Base-by-base conservation (phyloP, 1,140 invertebrate genomes). In the Zaprionus lachaisei region DNA sequence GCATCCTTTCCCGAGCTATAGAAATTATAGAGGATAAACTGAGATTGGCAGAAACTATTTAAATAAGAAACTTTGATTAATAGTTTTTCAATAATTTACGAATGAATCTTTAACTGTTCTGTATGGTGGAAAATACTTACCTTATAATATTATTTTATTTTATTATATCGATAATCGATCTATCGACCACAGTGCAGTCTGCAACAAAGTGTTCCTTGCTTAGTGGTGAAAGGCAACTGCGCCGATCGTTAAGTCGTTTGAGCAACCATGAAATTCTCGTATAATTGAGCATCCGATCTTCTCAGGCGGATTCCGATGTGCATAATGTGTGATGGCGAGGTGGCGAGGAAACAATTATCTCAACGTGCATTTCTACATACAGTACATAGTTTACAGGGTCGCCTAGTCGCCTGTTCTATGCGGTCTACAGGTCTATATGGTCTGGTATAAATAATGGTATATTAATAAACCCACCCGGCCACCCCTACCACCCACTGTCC, bases 361-460 rank as follows among this genome's bases (percentile, higher is more conserved):
- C 47, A 12, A 51, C 20, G 20, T 51, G 47, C 20, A 11, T 14
- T 51, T 24, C 12, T 51, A 24, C 47, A 51, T 51, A 51, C 20
- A 12, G 12, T 24, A 51, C 17, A 51, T 51, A 24, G 20, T 51
- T 51, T 24, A 51, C 17, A 51, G 12, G 22, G 20, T 51, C 47
- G 47, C 3, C 47, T 22, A 49, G 9, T 49, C 47, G 47, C 20
- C 20, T 24, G 9, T 2, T 47, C n/a, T 47, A 47, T 47, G 41
- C 7, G 6, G 20, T 14, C 17, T 12, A 49, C 11, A 49, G 41
- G 41, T 44, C 47, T 49, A 49, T 49, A 20, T 49, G 47, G 47
- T 20, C 11, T 24, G 47, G 47, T 22, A 51, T 51, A 51, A 51
- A 51, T 51, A 51, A 51, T 51, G 47, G 47, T 51, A 51, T 51